Evolutionary conservation across 2,113 vertebrate genomes (phyloP).

Genomic region (Gambusia affinis): DNA sequence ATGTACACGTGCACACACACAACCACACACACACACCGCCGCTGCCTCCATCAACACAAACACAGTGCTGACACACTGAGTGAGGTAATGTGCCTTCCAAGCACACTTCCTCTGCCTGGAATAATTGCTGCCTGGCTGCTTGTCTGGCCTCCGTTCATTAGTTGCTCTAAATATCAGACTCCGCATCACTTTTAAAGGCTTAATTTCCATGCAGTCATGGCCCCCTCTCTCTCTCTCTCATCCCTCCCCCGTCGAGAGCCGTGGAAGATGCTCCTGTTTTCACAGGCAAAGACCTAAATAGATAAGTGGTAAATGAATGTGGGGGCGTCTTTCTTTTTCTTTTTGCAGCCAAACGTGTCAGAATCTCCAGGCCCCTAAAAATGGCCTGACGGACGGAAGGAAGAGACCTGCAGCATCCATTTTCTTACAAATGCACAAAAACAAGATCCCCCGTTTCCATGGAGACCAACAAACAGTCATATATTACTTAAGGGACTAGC

Average conservation of each 20-base stretch:
- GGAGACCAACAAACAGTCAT: conserved; percentile 68
- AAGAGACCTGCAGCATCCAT: conserved; percentile 39
- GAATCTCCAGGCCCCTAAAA: neutral
- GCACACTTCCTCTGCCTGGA: conserved; percentile 66
- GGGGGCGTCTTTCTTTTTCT: conserved; percentile 46
- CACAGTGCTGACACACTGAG: conserved; percentile 43
- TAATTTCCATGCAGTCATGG: conserved; percentile 66
- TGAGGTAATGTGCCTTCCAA: conserved; percentile 60
- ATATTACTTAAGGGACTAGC: conserved; percentile 58
- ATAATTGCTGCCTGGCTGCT: conserved; percentile 69
- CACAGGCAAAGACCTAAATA: conserved; percentile 70
- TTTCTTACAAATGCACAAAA: conserved; percentile 54
- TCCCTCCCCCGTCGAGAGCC: conserved; percentile 45
- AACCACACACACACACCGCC: conserved; percentile 19
- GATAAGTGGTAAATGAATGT: conserved; percentile 66
- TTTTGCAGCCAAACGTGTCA: conserved; percentile 29
- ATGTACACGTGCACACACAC: conserved; percentile 5
- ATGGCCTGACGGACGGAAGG: conserved; percentile 14
- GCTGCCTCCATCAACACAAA: conserved; percentile 35
- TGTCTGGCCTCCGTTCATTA: conserved; percentile 66
- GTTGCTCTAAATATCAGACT: conserved; percentile 69
- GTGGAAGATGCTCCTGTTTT: conserved; percentile 58
- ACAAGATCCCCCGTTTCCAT: conserved; percentile 63
- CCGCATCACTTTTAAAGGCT: conserved; percentile 68
- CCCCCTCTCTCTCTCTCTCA: conserved; percentile 37